Conservation (phyloP, 2,888 invertebrate genomes). For the Oegoconia quadripuncta region DNA sequence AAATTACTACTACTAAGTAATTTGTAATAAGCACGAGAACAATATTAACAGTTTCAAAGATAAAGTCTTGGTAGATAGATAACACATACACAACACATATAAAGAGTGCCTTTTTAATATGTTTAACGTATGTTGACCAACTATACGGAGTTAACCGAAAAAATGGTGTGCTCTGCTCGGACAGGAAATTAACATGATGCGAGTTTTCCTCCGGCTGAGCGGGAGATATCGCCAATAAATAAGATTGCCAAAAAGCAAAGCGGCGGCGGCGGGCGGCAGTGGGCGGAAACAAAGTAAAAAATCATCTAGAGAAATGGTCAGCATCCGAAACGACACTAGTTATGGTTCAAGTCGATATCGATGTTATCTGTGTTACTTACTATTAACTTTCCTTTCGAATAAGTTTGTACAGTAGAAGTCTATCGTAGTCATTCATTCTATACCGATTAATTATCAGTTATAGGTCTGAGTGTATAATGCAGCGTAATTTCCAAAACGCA, state of each 20-base stretch:
- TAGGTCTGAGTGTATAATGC: too few species aligned
- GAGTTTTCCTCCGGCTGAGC: constrained; percentile 56
- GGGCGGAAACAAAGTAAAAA: constrained; percentile 61
- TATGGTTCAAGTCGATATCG: constrained; percentile 20
- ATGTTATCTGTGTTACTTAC: constrained; percentile 3
- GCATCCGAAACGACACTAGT: constrained; percentile 5
- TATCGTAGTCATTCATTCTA: too few species aligned
- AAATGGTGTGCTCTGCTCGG: constrained; percentile 34
- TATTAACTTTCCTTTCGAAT: too few species aligned
- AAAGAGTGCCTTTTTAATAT: constrained; percentile 19
- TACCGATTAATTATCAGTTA: too few species aligned
- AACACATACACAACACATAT: too few species aligned
- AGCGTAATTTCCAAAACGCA: too few species aligned
- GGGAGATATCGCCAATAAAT: constrained; percentile 67
- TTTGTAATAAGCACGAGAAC: too few species aligned
- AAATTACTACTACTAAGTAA: too few species aligned
- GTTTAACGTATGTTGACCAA: constrained; percentile 24
- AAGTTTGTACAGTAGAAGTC: too few species aligned
- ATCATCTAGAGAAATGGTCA: constrained; percentile 40
- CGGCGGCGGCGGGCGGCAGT: constrained; percentile 31
- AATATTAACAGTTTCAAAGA: too few species aligned
- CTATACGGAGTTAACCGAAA: constrained; percentile 15
- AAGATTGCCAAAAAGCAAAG: constrained; percentile 67
- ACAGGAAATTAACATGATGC: constrained; percentile 74
- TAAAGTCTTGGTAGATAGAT: too few species aligned